phyloP scores from a whole-genome alignment of 2,113 vertebrate genomes.

The Anarrhichthys ocellatus region DNA sequence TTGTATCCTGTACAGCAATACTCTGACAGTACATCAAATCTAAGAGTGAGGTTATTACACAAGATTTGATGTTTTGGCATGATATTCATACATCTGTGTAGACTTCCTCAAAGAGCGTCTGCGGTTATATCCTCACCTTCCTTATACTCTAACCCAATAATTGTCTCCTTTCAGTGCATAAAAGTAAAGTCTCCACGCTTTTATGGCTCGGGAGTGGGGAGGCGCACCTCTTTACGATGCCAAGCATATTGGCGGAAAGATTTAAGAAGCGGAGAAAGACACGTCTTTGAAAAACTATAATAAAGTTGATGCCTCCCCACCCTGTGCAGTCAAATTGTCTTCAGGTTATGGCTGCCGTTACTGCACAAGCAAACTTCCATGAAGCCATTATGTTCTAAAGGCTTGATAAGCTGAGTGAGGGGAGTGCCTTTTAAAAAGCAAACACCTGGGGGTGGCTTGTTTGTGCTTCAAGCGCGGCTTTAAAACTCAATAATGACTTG shows the following conservation, averaged over 20 bases:
- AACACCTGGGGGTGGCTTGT: slow-evolving; percentile 38
- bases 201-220: slow-evolving; percentile 53
- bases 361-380: slow-evolving; percentile 48
- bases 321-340: slow-evolving; percentile 46
- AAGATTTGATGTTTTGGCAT: not conserved
- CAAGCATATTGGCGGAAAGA: slow-evolving; percentile 59
- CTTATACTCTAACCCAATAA: slow-evolving; percentile 41
- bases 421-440: slow-evolving; percentile 45
- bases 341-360: slow-evolving; percentile 62
- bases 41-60: not conserved
- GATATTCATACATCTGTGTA: not conserved
- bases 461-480: slow-evolving; percentile 45
- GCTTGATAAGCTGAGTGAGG: slow-evolving; percentile 44
- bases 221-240: slow-evolving; percentile 59
- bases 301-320: slow-evolving; percentile 60
- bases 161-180: slow-evolving; percentile 53
- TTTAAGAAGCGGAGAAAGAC: slow-evolving; percentile 65
- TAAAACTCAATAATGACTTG: slow-evolving; percentile 37
- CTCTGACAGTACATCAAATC: slow-evolving; percentile 3
- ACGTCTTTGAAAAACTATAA: slow-evolving; percentile 59
- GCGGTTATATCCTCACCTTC: slow-evolving; percentile 19
- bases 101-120: slow-evolving; percentile 9
- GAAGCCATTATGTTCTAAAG: slow-evolving; percentile 52
- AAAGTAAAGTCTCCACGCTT: slow-evolving; percentile 61
- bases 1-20: not conserved